Base-by-base conservation (phyloP, 92 coral and sea anemone genomes). In the Palythoa grandis region DNA sequence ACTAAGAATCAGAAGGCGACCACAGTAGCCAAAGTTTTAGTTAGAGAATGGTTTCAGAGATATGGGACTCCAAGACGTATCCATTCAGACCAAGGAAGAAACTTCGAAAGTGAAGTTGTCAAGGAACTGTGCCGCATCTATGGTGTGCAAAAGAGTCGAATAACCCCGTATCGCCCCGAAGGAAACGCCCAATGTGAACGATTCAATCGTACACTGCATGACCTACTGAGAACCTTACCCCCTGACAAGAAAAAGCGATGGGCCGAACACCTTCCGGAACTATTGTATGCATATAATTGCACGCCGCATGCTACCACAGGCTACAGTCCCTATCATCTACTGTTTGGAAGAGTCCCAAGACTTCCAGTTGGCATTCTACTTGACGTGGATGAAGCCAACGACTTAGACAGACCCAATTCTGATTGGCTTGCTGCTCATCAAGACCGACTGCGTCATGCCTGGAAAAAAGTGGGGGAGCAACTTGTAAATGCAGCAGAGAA, bases 301-400 rank as follows among this genome's bases (percentile, higher is more conserved):
- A 93, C 96, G 5, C 93, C 95, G 24, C 93, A 93, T 88, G 76
- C 91, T 9, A 52, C 85, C 7, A 92, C 95, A 5, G 89, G 89
- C 22, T 92, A 90, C 47, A 29, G 78, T 11, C 95, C 93, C 13
- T 91, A 88, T 75, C 79, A 83, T 86, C 83, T 90, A 25, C 53
- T 92, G 77, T 90, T 90, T 72, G 92, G 93, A 15, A 40, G 84
- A 29, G 57, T 68, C 7, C 90, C 92, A 38, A 82, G 70, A 3
- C 76, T 88, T 15, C 92, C 91, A 38, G 90, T 90, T 52, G 89
- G 90, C 20, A 68, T 90, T 40, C 84, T 88, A 16, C 87, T 90
- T 13, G 90, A 82, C 10, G 82, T 48, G 0, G 72, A 75, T 47
- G 50, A 53, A 43, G 48, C 7, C 11, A 60, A 25, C 19, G 61